Conservation (phyloP, 2,113 vertebrate species). For the Argyrosomus japonicus region DNA sequence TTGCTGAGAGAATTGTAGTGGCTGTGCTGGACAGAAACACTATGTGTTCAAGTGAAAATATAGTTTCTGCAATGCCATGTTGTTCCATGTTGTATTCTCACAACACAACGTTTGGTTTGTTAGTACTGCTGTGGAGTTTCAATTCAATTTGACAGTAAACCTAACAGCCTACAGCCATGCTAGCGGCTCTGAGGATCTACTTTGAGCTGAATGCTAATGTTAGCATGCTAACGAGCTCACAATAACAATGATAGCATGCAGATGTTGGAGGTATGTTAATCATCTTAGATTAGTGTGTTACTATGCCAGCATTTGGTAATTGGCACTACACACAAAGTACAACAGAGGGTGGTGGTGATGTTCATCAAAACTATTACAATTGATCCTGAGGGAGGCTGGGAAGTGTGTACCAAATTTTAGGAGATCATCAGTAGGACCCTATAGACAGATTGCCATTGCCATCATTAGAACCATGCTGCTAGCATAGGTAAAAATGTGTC, state of each 20-base stretch:
- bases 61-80: not conserved
- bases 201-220: no score
- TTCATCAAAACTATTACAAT: no score
- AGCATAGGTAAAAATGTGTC: not conserved
- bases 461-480: not conserved
- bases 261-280: not conserved
- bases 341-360: not conserved
- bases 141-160: not conserved
- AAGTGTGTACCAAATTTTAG: not conserved
- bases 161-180: no score
- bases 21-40: not conserved
- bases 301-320: not conserved
- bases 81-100: not conserved
- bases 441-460: no score
- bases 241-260: not conserved
- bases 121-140: not conserved
- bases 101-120: no score
- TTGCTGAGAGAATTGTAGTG: conserved; percentile 7
- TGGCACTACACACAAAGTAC: not conserved
- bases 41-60: not conserved
- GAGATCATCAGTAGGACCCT: not conserved
- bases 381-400: not conserved
- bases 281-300: not conserved
- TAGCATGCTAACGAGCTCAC: no score
- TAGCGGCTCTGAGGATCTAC: no score